phyloP scores from a whole-genome alignment of 1,140 invertebrate species.

The Trachelipus rathkii region DNA sequence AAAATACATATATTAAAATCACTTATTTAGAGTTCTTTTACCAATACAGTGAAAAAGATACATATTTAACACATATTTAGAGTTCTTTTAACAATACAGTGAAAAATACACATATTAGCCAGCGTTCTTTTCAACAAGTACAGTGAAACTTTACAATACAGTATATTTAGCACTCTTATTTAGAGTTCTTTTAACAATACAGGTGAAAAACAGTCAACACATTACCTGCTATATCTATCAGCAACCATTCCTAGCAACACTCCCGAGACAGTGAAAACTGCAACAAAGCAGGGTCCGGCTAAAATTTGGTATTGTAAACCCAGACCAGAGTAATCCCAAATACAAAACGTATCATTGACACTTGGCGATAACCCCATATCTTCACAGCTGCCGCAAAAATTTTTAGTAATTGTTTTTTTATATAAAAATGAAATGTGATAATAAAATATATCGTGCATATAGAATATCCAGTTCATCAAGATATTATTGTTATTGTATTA shows the following conservation, averaged over 20 bases:
- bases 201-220: too few relatives aligned
- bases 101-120: too few relatives aligned
- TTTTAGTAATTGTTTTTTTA: constrained; percentile 1
- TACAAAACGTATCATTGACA: constrained; percentile 56
- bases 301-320: constrained; percentile 87
- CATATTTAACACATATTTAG: too few relatives aligned
- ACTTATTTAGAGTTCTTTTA: too few relatives aligned
- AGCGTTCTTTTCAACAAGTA: too few relatives aligned
- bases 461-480: background rate
- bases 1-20: too few relatives aligned
- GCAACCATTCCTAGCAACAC: constrained; percentile 78
- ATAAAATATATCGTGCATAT: background rate
- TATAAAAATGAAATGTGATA: background rate
- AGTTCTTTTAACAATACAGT: too few relatives aligned
- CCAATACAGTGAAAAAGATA: too few relatives aligned
- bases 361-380: background rate
- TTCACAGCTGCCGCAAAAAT: constrained; percentile 16
- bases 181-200: too few relatives aligned
- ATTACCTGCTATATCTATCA: constrained; percentile 59
- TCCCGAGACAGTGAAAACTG: constrained; percentile 81
- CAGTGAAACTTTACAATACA: too few relatives aligned
- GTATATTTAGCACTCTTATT: too few relatives aligned
- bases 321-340: constrained; percentile 88
- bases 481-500: background rate
- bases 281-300: constrained; percentile 85